A percentile compares a stretch with the other conserved stretches of the same genome.
These are phyloP conservation scores for Pongo pygmaeus DNA, from an alignment of 2,113 vertebrate species.

Conservation along the genomic window DNA sequence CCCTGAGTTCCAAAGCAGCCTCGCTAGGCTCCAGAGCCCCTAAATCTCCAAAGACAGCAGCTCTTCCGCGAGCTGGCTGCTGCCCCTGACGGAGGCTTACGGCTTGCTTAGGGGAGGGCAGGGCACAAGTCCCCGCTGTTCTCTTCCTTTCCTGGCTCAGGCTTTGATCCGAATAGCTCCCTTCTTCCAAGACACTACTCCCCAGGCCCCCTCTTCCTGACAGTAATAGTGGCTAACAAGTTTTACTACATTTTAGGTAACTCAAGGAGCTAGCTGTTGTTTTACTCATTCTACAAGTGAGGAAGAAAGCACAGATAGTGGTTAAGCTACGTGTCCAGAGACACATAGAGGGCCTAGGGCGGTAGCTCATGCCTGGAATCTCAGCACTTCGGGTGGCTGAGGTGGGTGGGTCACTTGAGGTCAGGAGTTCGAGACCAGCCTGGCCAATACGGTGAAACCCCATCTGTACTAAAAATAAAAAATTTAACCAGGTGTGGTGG, in stretches of 20 bases:
- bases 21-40: neutral
- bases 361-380: too few relatives aligned
- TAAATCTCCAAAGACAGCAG: neutral
- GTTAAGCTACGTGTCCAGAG: neutral
- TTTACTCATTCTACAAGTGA: neutral
- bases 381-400: too few relatives aligned
- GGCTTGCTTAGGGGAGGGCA: neutral
- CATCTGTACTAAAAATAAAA: too few relatives aligned
- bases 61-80: neutral
- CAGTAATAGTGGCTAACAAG: neutral
- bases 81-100: rapidly evolving
- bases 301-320: neutral
- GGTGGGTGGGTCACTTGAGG: too few relatives aligned
- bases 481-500: too few relatives aligned
- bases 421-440: too few relatives aligned
- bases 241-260: neutral
- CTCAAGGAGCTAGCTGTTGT: neutral
- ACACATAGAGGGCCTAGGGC: too few relatives aligned
- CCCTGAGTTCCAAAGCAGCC: neutral
- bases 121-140: neutral
- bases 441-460: too few relatives aligned
- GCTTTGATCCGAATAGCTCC: neutral
- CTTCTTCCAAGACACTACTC: neutral
- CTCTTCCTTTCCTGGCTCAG: neutral
- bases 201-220: neutral